Conservation (phyloP, 1,140 invertebrate genomes). For the Prorops nasuta region DNA sequence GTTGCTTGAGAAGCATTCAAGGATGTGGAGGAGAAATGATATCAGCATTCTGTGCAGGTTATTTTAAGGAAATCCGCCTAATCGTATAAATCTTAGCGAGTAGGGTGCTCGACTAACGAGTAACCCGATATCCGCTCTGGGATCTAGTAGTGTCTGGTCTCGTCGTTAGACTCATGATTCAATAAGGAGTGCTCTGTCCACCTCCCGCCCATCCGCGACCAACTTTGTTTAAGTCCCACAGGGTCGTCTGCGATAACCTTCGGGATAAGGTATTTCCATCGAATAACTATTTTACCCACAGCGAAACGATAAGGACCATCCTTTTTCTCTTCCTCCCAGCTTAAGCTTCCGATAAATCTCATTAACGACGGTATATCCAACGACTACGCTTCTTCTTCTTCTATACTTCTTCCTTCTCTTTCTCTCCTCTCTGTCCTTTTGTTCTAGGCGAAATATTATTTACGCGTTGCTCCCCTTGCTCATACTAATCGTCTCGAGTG, state of each 20-base stretch:
- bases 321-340: constrained; percentile 16
- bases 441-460: too few relatives aligned
- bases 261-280: constrained; percentile 29
- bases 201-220: not conserved
- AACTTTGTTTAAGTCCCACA: constrained; percentile 36
- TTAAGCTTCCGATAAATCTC: constrained; percentile 26
- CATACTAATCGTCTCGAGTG: too few relatives aligned
- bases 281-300: constrained; percentile 35
- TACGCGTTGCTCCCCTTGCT: too few relatives aligned
- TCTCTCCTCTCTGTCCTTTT: too few relatives aligned
- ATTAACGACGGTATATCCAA: constrained; percentile 14
- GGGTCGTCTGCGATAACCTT: constrained; percentile 33
- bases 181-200: constrained; percentile 28
- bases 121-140: constrained; percentile 30
- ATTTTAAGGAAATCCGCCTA: constrained; percentile 1
- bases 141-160: constrained; percentile 33
- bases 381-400: too few relatives aligned
- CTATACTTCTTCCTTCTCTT: too few relatives aligned
- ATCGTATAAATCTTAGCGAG: constrained; percentile 30
- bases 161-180: constrained; percentile 36
- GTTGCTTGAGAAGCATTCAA: too few relatives aligned
- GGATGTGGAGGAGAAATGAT: too few relatives aligned
- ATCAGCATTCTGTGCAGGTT: not conserved
- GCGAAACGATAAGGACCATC: constrained; percentile 21
- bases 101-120: constrained; percentile 26